Conservation (phyloP, 2,888 invertebrate species). For the Machimus rusticus region DNA sequence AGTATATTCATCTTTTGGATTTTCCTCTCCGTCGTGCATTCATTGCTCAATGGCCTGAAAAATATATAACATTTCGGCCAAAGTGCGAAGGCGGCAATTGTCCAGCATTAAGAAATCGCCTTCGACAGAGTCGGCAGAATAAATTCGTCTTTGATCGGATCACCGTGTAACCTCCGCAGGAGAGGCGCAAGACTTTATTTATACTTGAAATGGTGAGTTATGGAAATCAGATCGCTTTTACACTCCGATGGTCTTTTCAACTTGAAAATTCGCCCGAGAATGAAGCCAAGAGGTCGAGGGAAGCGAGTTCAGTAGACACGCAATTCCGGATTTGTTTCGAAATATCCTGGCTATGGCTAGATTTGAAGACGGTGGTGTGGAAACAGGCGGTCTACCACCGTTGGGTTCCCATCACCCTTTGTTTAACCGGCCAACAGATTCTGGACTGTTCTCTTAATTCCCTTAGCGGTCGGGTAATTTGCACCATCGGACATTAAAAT, state of each 20-base stretch:
- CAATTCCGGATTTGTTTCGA: conserved; percentile 40
- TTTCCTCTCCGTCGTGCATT: conserved; percentile 1
- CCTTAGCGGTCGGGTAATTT: neutral
- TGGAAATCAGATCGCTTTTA: conserved; percentile 38
- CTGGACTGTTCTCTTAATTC: neutral
- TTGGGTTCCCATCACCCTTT: neutral
- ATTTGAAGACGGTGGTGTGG: neutral
- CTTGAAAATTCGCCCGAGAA: conserved; percentile 17
- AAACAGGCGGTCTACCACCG: neutral
- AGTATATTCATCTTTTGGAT: conserved; percentile 23
- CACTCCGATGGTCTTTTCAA: conserved; percentile 33
- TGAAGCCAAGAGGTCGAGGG: conserved; percentile 2
- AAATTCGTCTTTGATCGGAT: neutral
- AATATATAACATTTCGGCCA: conserved; percentile 35
- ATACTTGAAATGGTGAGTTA: conserved; percentile 23
- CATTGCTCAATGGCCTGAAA: conserved; percentile 39
- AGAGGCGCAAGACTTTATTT: conserved; percentile 10
- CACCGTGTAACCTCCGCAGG: neutral
- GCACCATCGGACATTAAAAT: conserved; percentile 29
- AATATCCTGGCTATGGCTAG: neutral
- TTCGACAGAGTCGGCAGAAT: neutral
- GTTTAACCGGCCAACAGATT: neutral
- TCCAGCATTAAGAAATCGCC: neutral
- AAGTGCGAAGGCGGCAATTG: conserved; percentile 19
- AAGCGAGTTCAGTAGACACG: conserved; percentile 10